Conservation (phyloP, 2,113 vertebrate species). For the Petroica traversi region DNA sequence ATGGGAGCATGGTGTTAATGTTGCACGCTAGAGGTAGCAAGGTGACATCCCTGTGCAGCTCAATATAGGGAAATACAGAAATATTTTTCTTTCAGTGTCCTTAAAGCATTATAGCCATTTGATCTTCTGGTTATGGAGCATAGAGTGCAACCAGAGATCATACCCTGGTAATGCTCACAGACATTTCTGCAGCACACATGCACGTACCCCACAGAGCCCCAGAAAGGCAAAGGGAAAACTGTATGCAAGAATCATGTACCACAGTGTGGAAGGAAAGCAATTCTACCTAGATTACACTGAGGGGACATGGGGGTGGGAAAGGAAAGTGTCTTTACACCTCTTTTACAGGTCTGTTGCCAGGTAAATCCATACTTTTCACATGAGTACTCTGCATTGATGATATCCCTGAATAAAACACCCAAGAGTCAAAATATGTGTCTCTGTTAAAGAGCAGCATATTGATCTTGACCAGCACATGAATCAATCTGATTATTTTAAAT, state of each 20-base stretch:
- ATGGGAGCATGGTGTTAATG: neutral
- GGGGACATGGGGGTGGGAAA: rapidly evolving
- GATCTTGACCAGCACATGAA: neutral
- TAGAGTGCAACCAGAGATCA: neutral
- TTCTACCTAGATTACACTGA: neutral
- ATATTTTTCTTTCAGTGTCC: rapidly evolving
- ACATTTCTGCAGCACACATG: neutral
- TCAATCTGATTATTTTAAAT: neutral
- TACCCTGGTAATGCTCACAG: neutral
- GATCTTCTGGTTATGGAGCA: neutral
- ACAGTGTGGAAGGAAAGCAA: neutral
- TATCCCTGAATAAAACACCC: neutral
- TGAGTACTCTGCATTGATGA: neutral
- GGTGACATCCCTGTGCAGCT: neutral
- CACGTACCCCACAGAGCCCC: neutral
- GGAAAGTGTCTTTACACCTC: neutral
- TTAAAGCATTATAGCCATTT: neutral
- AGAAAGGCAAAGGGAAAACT: neutral
- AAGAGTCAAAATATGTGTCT: neutral
- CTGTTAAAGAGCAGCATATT: neutral
- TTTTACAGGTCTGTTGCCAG: neutral
- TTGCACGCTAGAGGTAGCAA: neutral
- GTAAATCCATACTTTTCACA: neutral
- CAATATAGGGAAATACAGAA: neutral
- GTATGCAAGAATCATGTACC: neutral